Evolutionary conservation across 2,113 vertebrate genomes (phyloP).

Genomic region (Zosterops pallidus): DNA sequence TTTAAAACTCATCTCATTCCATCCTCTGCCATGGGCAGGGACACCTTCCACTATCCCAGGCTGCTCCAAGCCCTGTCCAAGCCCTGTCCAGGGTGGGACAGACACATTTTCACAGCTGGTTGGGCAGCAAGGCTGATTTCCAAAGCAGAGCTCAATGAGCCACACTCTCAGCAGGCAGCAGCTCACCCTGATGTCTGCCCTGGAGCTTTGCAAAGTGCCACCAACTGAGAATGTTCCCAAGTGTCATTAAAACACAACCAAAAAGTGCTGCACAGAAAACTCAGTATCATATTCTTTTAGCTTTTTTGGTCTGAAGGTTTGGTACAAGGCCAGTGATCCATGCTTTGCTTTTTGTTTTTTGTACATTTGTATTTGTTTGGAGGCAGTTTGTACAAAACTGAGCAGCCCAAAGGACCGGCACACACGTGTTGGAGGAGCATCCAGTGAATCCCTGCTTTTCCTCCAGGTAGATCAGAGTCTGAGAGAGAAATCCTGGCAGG

Average conservation of each 20-base stretch:
- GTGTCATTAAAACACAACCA: neutral
- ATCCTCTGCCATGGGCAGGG: neutral
- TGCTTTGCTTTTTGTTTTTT: neutral
- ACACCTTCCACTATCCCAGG: neutral
- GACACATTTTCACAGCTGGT: neutral
- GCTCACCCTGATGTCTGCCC: neutral
- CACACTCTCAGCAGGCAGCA: constrained; percentile 19
- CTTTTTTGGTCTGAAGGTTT: neutral
- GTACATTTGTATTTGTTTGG: neutral
- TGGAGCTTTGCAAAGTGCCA: constrained; percentile 7
- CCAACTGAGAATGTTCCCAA: neutral
- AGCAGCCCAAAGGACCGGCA: neutral
- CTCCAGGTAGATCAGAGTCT: neutral
- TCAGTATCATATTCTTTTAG: neutral
- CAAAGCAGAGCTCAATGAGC: neutral
- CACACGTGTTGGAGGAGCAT: neutral
- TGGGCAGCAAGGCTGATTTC: neutral
- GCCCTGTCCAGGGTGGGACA: neutral
- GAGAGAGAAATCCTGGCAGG: neutral
- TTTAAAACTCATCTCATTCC: rapidly evolving
- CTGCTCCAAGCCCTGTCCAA: rapidly evolving
- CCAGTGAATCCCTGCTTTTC: neutral
- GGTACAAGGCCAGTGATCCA: neutral
- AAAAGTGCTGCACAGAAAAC: neutral
- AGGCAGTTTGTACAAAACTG: neutral